Evolutionary conservation across 2,113 vertebrate genomes (phyloP), one percentile per base, ranked within the genome.

Genomic region (Nanorana parkeri): DNA sequence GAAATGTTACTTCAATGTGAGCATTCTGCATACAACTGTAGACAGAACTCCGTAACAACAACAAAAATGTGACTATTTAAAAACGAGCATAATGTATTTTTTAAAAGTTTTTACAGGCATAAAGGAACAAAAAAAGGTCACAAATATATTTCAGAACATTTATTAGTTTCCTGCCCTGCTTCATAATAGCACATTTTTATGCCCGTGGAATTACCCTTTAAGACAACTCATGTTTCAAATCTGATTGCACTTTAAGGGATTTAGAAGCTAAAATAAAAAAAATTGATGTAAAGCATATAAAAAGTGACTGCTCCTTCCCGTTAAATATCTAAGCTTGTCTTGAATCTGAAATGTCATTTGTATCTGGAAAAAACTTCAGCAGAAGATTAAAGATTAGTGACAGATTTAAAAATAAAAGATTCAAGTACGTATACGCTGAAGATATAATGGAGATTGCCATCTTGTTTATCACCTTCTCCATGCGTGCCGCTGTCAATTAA

Each of bases 321-420:
- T 32, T 67, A 67, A 68, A 68, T 15, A 15, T 21, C 36, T 15
- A n/a, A 77, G 24, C 3, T 52, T 78, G 20, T 51, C 36, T 26
- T 29, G 17, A 56, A 78, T 78, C 20, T 65, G 20, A 77, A 65
- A 77, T 77, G 36, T 17, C 32, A 77, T 77, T 64, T 65, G 60
- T 65, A 52, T 77, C 36, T 64, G 15, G 21, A 54, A 55, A n/a
- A 75, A 68, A 56, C 51, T 78, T 32, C 6, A 7, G n/a, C 2
- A 21, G 54, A 24, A 71, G 52, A 80, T 61, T 61, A 60, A 68
- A 68, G 77, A 80, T 80, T 68, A 56, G 78, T 61, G 66, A 80
- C 55, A 80, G 66, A 80, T 80, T 69, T 24, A 17, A 61, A 80
- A 41, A 71, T 60, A 69, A 68, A 79, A 79, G 28, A 66, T 66